A percentile compares a stretch with the other conserved stretches of the same genome.
Conservation (phyloP, 2,113 vertebrate genomes). For the Catharus bicknelli region DNA sequence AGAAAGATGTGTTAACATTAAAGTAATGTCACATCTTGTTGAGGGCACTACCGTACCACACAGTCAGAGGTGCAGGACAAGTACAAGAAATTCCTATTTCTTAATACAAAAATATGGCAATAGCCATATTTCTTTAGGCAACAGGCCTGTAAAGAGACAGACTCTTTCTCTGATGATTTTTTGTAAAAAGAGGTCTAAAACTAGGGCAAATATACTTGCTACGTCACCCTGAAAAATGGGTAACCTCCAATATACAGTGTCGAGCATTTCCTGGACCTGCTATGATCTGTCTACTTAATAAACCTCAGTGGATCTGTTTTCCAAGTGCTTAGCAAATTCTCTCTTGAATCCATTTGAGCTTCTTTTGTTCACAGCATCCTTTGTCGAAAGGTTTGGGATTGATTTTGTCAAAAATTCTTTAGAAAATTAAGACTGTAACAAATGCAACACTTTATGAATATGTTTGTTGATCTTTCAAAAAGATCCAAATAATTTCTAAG, state of each 20-base stretch:
- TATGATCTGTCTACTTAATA: background rate
- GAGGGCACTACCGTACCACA: background rate
- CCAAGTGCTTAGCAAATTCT: background rate
- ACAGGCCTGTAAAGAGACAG: background rate
- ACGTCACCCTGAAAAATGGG: background rate
- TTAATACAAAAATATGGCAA: background rate
- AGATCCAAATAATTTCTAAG: background rate
- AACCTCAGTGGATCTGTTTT: background rate
- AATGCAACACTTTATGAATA: background rate
- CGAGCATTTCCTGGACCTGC: background rate
- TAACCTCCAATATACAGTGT: background rate
- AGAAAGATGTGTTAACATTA: background rate
- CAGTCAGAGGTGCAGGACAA: background rate
- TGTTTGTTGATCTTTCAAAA: background rate
- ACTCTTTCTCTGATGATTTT: background rate
- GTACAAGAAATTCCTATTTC: background rate
- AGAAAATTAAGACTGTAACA: background rate
- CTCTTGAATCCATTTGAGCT: background rate
- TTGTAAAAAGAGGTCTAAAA: background rate
- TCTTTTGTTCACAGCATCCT: background rate
- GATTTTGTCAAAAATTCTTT: background rate
- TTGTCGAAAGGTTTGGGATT: background rate
- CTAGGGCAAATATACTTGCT: background rate
- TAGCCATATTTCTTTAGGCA: background rate
- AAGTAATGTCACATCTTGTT: fast-evolving